Base-by-base conservation (phyloP, 2,888 invertebrate species). In the Clanis bilineata region DNA sequence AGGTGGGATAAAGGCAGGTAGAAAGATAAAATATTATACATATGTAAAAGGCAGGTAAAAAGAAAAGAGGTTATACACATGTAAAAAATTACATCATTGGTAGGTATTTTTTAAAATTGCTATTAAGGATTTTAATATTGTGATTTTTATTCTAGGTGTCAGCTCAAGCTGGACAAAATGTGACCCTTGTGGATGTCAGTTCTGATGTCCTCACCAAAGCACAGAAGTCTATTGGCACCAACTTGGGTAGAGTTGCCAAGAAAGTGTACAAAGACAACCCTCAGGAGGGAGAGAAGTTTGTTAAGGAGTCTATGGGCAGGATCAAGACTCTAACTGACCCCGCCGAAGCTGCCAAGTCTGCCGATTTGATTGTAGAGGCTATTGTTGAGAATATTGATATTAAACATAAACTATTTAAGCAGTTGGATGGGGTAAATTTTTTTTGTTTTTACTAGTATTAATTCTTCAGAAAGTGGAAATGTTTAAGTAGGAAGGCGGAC, bases 361-460 rank as follows among this genome's bases (percentile, higher is more conserved):
- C 95, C 0, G 93, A 97, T 84, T 83, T 97, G 60, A 95, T 97
- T 2, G 94, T 98, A 12, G 97, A 98, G 87, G 97, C 97, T 7
- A 96, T 97, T 75, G 94, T 97, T 7, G 97, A 98, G 83, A 97
- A 97, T 76, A 87, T 98, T 62, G 94, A 94, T 57, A 83, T 95
- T 0, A 97, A 96, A 82, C 95, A 96, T 78, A 94, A 96, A 71
- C 85, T 98, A 2, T 97, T 97, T 77, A 92, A 93, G 60, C 90
- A 92, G 63, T 88, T 97, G 41, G 97, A 97, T 88, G 88, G 85
- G 62, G 94, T 94, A 78, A 18, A 6, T 38, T 22, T 7, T 47
- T n/a, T 38, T 51, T 28, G 15, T 2, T 36, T 23, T 38, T 56
- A n/a, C 10, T 10, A n/a, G n/a, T n/a, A n/a, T 44, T 18, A 9